phyloP scores from a whole-genome alignment of 2,888 invertebrate genomes.

The Dicranocentrus wangi region DNA sequence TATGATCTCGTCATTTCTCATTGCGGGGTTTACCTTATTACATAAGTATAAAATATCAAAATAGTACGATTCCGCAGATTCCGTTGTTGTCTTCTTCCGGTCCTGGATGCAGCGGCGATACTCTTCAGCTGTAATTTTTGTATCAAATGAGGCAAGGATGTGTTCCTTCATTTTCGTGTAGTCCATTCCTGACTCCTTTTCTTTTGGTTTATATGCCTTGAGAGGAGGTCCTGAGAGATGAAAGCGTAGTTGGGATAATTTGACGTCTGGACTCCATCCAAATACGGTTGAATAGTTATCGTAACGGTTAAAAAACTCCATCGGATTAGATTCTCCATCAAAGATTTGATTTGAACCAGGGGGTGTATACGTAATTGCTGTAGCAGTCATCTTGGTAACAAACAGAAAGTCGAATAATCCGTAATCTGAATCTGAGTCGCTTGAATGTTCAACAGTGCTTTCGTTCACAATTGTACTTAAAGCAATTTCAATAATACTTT shows the following conservation, averaged over 20 bases:
- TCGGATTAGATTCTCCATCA: neutral
- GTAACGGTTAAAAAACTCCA: neutral
- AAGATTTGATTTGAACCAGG: neutral
- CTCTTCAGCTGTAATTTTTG: constrained; percentile 4
- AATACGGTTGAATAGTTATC: constrained; percentile 2
- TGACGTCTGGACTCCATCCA: neutral
- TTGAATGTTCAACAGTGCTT: neutral
- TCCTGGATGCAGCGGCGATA: constrained; percentile 11
- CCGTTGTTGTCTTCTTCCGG: neutral
- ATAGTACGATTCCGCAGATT: constrained; percentile 23
- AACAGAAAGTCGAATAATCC: too few species aligned
- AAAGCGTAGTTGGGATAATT: neutral
- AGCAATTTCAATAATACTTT: too few species aligned
- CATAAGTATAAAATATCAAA: constrained; percentile 1
- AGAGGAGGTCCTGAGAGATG: constrained; percentile 10
- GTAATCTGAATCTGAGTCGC: too few species aligned
- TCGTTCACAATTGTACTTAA: too few species aligned
- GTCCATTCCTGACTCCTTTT: neutral
- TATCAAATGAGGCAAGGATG: neutral
- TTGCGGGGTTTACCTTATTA: neutral
- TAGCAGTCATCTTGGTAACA: neutral
- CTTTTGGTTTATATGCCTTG: neutral
- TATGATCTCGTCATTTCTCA: neutral
- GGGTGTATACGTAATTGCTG: constrained; percentile 14
- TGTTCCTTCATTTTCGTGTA: neutral